phyloP scores from a whole-genome alignment of 2,113 vertebrate species.

The Gymnogyps californianus region DNA sequence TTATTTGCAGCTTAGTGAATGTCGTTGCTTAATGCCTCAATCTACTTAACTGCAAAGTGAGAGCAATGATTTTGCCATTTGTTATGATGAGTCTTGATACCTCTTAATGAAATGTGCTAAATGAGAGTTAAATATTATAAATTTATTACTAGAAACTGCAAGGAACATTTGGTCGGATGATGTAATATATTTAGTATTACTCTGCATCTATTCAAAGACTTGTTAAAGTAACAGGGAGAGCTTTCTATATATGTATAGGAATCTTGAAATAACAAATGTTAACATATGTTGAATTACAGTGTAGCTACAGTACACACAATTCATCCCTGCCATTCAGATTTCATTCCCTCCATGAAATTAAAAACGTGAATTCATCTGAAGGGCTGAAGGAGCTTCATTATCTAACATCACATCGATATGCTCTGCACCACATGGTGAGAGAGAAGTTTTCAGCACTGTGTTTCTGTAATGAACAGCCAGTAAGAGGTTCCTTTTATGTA shows the following conservation, averaged over 20 bases:
- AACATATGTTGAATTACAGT: not conserved
- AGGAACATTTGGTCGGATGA: not conserved
- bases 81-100: not conserved
- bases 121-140: not conserved
- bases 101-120: not conserved
- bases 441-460: not conserved
- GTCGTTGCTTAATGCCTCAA: not conserved
- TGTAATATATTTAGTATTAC: not conserved
- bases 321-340: not conserved
- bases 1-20: not conserved
- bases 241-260: not conserved
- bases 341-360: not conserved
- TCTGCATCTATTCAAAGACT: not conserved
- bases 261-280: not conserved
- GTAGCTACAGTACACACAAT: not conserved
- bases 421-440: not conserved
- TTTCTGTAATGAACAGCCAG: not conserved
- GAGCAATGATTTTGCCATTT: not conserved
- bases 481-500: not conserved
- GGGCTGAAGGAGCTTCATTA: not conserved
- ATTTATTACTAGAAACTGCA: not conserved
- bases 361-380: not conserved
- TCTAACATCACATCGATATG: not conserved
- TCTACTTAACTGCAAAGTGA: not conserved
- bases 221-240: not conserved